These are phyloP conservation scores for Acrossocheilus fasciatus DNA, from an alignment of 2,797 vertebrate species.

Conservation along the genomic window DNA sequence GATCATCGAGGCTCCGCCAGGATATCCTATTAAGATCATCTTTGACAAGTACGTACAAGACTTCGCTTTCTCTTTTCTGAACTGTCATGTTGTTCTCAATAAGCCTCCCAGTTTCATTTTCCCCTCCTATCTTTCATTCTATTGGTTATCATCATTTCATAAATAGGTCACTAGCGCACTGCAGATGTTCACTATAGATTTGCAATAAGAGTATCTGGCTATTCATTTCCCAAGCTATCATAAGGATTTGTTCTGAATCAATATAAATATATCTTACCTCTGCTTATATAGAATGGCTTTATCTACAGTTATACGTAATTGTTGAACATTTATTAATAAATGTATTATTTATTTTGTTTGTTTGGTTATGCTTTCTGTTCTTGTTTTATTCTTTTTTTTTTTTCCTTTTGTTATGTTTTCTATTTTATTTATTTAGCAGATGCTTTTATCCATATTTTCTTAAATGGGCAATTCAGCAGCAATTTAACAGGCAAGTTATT, in stretches of 20 bases:
- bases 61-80: conserved; percentile 3
- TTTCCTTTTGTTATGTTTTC: too few species aligned
- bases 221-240: not conserved
- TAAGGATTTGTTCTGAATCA: conserved; percentile 7
- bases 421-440: not conserved
- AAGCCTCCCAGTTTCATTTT: not conserved
- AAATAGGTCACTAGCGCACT: conserved; percentile 12
- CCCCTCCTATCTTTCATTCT: not conserved
- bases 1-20: conserved; percentile 97
- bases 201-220: not conserved
- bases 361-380: too few species aligned
- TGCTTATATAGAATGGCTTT: not conserved
- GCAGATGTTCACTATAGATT: conserved; percentile 11
- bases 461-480: not conserved
- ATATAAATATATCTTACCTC: conserved; percentile 35
- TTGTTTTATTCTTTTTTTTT: too few species aligned
- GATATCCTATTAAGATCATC: conserved; percentile 99
- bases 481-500: too few species aligned
- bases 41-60: conserved; percentile 91
- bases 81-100: conserved; percentile 1
- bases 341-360: too few species aligned
- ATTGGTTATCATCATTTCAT: conserved; percentile 9
- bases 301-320: not conserved
- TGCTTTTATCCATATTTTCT: not conserved
- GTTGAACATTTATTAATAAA: not conserved